A percentile compares a stretch with the other conserved stretches of the same genome.
Evolutionary conservation across 2,888 invertebrate species (phyloP).

Genomic region (Camponotus fellah): DNA sequence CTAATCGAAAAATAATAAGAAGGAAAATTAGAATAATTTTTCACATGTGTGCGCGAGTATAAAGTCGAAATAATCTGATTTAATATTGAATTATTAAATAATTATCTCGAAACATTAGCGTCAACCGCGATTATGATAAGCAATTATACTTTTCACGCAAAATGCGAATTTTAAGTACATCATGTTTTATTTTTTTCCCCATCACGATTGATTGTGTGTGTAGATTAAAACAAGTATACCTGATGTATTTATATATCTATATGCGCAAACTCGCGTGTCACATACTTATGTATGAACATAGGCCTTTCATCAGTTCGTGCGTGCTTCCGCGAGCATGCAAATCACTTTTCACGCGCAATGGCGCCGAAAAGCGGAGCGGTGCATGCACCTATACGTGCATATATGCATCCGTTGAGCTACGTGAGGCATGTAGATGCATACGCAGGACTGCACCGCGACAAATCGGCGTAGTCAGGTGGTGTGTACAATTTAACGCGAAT

Average conservation of each 20-base stretch:
- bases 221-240: slow-evolving; percentile 44
- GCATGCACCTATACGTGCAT: slow-evolving; percentile 36
- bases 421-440: slow-evolving; percentile 37
- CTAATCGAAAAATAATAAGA: not conserved
- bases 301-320: slow-evolving; percentile 68
- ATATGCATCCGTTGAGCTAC: slow-evolving; percentile 35
- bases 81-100: not conserved
- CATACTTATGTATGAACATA: slow-evolving; percentile 68
- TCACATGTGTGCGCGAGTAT: not conserved
- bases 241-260: slow-evolving; percentile 9
- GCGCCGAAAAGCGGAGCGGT: slow-evolving; percentile 62
- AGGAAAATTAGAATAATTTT: not conserved
- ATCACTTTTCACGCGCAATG: slow-evolving; percentile 74
- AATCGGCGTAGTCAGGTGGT: slow-evolving; percentile 35
- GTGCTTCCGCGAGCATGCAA: slow-evolving; percentile 68
- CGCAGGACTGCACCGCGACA: slow-evolving; percentile 48
- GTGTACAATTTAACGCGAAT: slow-evolving; percentile 41
- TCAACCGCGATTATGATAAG: not conserved
- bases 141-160: slow-evolving; percentile 17
- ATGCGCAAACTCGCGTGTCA: slow-evolving; percentile 48
- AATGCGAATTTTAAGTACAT: slow-evolving; percentile 9
- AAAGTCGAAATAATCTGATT: not conserved
- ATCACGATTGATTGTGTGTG: slow-evolving; percentile 27
- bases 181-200: slow-evolving; percentile 4
- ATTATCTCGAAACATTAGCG: slow-evolving; percentile 6